Conservation (phyloP, 2,113 vertebrate species). For the Fulmarus glacialis region DNA sequence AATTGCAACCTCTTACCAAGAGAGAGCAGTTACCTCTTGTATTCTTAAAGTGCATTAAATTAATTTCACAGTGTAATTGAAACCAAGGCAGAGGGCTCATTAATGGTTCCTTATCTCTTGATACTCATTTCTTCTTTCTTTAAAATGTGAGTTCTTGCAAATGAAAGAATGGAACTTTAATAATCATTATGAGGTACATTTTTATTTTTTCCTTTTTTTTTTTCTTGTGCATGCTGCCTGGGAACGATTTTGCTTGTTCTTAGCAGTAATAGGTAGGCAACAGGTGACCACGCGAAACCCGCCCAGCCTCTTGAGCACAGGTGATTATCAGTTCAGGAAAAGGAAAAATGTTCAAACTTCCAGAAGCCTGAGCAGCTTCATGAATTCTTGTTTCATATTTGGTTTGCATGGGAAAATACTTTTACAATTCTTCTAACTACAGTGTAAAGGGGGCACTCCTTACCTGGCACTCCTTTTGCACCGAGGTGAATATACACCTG, state of each 20-base stretch:
- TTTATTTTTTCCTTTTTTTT: constrained; percentile 71
- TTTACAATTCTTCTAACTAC: neutral
- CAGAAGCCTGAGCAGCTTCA: neutral
- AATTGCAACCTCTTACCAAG: constrained; percentile 35
- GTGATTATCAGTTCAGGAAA: constrained; percentile 89
- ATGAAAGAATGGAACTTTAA: constrained; percentile 68
- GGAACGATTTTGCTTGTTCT: constrained; percentile 91
- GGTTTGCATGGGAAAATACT: neutral
- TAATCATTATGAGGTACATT: constrained; percentile 64
- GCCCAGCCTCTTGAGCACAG: constrained; percentile 95
- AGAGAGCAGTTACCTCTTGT: constrained; percentile 22
- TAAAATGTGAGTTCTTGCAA: constrained; percentile 70
- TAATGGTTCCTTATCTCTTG: constrained; percentile 64
- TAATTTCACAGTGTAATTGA: constrained; percentile 66
- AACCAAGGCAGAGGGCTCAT: constrained; percentile 65
- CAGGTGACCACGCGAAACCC: constrained; percentile 92
- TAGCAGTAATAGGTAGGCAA: constrained; percentile 96
- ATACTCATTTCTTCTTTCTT: constrained; percentile 50
- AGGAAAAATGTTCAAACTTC: neutral
- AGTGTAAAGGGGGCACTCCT: neutral
- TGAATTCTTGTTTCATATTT: neutral
- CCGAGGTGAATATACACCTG: rapidly evolving
- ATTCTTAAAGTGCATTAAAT: constrained; percentile 57
- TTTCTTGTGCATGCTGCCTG: constrained; percentile 91
- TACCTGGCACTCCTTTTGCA: too few species aligned